Evolutionary conservation across 2,113 vertebrate species (phyloP).

Genomic region (Panthera tigris): DNA sequence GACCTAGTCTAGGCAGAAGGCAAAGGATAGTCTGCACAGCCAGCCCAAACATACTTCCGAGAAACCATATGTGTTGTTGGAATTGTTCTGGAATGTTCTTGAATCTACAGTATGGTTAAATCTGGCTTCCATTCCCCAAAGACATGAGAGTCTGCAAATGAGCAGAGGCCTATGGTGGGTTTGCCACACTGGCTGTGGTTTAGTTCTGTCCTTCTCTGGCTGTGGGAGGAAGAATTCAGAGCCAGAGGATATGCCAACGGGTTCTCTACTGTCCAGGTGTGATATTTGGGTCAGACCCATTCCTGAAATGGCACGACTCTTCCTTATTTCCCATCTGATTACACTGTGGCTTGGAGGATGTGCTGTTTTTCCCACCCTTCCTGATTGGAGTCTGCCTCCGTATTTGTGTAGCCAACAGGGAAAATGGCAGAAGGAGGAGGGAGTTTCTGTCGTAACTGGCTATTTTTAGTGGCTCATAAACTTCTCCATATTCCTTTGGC

Average conservation of each 20-base stretch:
- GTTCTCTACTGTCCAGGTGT: not conserved
- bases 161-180: not conserved
- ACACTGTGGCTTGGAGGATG: not conserved
- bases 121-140: not conserved
- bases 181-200: not conserved
- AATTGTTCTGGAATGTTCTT: slow-evolving; percentile 12
- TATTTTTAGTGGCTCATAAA: slow-evolving; percentile 79
- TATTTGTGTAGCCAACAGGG: slow-evolving; percentile 38
- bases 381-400: not conserved
- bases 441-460: slow-evolving; percentile 70
- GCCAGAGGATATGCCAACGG: not conserved
- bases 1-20: not conserved
- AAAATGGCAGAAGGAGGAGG: slow-evolving; percentile 64
- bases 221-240: not conserved
- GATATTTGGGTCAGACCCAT: not conserved
- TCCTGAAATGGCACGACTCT: not conserved
- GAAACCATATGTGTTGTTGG: not conserved
- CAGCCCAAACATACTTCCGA: not conserved
- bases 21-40: not conserved
- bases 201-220: not conserved
- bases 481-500: slow-evolving; percentile 74
- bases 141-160: not conserved
- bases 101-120: not conserved
- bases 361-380: not conserved
- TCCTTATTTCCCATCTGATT: slow-evolving; percentile 32